Conservation (phyloP, 2,888 invertebrate genomes). For the Watsonalla binaria region DNA sequence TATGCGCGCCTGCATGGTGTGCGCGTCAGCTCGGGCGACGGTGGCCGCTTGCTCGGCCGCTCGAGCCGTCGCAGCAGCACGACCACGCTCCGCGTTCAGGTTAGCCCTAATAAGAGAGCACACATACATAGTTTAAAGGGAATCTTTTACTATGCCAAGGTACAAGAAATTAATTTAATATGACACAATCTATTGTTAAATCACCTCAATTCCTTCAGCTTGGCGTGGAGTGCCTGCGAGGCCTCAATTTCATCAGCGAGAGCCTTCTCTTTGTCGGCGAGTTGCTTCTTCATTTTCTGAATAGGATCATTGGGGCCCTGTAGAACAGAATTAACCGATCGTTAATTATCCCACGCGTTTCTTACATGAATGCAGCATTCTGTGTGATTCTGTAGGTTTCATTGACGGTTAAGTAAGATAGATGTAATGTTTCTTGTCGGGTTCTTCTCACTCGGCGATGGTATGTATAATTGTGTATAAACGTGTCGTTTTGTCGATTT, state of each 20-base stretch:
- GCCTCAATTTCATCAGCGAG: conserved; percentile 86
- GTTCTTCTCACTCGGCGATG: too few relatives aligned
- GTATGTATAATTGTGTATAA: too few relatives aligned
- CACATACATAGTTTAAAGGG: background rate
- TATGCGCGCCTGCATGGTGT: conserved; percentile 80
- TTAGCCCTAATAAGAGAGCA: conserved; percentile 58
- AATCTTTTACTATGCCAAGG: too few relatives aligned
- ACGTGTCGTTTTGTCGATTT: too few relatives aligned
- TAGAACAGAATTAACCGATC: conserved; percentile 5
- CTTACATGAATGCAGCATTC: too few relatives aligned
- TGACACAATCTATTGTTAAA: too few relatives aligned
- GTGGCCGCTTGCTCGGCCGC: conserved; percentile 79
- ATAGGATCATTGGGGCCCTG: conserved; percentile 90
- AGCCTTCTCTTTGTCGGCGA: conserved; percentile 91
- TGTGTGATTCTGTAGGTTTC: too few relatives aligned
- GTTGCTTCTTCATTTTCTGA: conserved; percentile 90
- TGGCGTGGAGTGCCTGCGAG: conserved; percentile 85
- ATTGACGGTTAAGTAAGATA: background rate
- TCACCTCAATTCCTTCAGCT: conserved; percentile 86
- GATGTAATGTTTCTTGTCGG: background rate
- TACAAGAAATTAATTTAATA: too few relatives aligned
- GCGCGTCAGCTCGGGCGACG: conserved; percentile 79
- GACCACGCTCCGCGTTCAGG: conserved; percentile 82
- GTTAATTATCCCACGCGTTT: too few relatives aligned
- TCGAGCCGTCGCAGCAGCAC: conserved; percentile 78